Evolutionary conservation across 2,888 invertebrate genomes (phyloP).

Genomic region (Acrobeloides nanus): DNA sequence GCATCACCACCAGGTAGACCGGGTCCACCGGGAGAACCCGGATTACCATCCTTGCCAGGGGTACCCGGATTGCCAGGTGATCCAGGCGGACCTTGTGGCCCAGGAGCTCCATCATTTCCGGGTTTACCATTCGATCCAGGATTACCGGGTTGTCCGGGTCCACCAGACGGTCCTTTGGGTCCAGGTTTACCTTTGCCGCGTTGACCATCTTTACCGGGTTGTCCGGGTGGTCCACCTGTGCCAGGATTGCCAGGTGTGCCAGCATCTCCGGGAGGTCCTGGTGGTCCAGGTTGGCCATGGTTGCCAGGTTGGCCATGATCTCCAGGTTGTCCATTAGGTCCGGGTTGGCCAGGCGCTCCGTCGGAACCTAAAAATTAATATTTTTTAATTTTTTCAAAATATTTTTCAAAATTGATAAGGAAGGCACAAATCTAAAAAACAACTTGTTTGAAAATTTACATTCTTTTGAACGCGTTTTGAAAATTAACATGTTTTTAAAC

Average conservation of each 20-base stretch:
- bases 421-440: too few species aligned
- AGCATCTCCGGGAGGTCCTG: conserved; percentile 12
- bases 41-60: conserved; percentile 9
- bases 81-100: conserved; percentile 15
- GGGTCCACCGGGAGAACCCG: conserved; percentile 18
- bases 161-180: conserved; percentile 8
- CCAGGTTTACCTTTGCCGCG: conserved; percentile 23
- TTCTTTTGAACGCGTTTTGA: too few species aligned
- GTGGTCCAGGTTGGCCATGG: conserved; percentile 13
- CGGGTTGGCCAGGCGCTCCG: conserved; percentile 18
- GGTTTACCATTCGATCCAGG: conserved; percentile 7
- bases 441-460: too few species aligned
- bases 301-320: conserved; percentile 21
- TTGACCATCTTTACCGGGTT: conserved; percentile 15
- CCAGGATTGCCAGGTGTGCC: conserved; percentile 3
- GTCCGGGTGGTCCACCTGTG: conserved; percentile 13
- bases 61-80: conserved; percentile 10
- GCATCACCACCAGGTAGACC: conserved; percentile 16
- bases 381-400: too few species aligned
- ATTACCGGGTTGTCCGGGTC: conserved; percentile 1
- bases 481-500: too few species aligned
- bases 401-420: too few species aligned
- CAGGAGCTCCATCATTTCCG: conserved; percentile 14
- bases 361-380: conserved; percentile 11
- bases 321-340: conserved; percentile 24